Conservation (phyloP, 2,888 invertebrate genomes). For the Oscheius sp. region DNA sequence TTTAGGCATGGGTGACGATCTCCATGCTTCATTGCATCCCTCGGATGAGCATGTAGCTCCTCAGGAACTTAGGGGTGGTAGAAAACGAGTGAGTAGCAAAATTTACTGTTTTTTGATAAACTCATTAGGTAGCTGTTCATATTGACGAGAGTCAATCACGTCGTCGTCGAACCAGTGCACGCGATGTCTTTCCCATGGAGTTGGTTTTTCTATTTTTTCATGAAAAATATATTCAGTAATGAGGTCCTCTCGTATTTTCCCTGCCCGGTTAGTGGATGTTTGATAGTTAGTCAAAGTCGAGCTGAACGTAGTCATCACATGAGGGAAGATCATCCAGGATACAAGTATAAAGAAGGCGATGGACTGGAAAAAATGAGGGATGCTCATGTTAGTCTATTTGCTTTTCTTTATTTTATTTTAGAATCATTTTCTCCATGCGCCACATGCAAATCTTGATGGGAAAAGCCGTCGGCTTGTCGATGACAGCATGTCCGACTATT, state of each 20-base stretch:
- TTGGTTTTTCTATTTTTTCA: neutral
- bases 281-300: conserved; percentile 25
- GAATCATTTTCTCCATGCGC: no score
- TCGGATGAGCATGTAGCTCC: neutral
- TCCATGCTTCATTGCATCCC: neutral
- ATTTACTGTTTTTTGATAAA: neutral
- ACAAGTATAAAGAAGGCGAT: conserved; percentile 26
- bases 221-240: conserved; percentile 18
- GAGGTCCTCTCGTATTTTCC: conserved; percentile 22
- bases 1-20: no score
- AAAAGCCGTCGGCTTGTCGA: no score
- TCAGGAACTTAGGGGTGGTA: neutral
- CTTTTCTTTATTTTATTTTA: no score
- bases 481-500: no score
- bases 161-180: conserved; percentile 1
- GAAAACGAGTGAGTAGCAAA: neutral
- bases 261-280: conserved; percentile 23
- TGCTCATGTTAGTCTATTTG: neutral
- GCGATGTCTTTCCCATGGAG: conserved; percentile 25
- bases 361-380: conserved; percentile 9
- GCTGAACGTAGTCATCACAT: conserved; percentile 34
- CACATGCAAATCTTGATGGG: no score
- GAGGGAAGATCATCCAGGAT: conserved; percentile 32
- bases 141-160: no score
- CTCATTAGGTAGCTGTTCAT: neutral